Base-by-base conservation (phyloP, 1,140 invertebrate species). In the Fopius arisanus region DNA sequence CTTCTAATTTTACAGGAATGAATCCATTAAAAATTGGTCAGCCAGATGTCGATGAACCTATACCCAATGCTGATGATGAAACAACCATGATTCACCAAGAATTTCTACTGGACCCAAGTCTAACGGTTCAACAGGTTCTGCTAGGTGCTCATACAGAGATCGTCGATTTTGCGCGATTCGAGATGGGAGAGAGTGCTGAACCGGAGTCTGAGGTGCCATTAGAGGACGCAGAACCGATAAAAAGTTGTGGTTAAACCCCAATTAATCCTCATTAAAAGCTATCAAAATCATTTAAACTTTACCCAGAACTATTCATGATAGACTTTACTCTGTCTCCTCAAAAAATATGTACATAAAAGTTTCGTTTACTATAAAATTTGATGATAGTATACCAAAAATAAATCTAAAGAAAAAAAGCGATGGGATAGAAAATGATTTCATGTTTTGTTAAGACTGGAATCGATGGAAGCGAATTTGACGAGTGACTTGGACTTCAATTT, bases 141-240 rank as follows among this genome's bases (percentile, higher is more conserved):
- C 82, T 91, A 31, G 90, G 92, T 72, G 90, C 93, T 80, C 88
- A 91, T 75, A 84, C 93, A 1, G 88, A 92, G 82, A 86, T 97
- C 29, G 67, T 95, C n/a, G 95, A 96, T 84, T 98, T 95, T 88
- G 90, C 93, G 72, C 90, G 96, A 59, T 96, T 93, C 85, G 95
- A 96, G 86, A 94, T 95, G 85, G 96, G 96, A 5, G 93, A 94
- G 84, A 75, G 54, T 4, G n/a, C 83, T 3, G 77, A 89, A 63
- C 90, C 72, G 89, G n/a, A n/a, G n/a, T 91, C 80, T 91, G 92
- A 79, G 92, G 88, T 87, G 68, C 33, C 9, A 26, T 1, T 19
- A n/a, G 41, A 54, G 9, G 4, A 65, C n/a, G 26, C 62, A 0
- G 19, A 62, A 31, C 31, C 51, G 6, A 21, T 73, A 7, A 68